phyloP scores from a whole-genome alignment of 2,113 vertebrate genomes.

The Pardalotus punctatus region DNA sequence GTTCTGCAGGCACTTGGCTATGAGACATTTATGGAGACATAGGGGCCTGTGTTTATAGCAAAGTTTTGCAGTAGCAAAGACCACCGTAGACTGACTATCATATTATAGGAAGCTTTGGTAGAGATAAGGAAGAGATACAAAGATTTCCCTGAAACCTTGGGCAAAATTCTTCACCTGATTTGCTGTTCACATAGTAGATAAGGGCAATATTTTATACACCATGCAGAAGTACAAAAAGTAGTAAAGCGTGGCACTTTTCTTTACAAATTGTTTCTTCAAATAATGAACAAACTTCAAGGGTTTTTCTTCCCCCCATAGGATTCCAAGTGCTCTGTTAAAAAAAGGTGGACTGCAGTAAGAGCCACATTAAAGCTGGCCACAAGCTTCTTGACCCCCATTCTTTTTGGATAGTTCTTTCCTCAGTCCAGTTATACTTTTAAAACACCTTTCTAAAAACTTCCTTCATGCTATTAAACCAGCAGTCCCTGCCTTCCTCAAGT shows the following conservation, averaged over 20 bases:
- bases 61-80: background rate
- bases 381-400: background rate
- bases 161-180: background rate
- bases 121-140: background rate
- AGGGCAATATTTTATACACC: background rate
- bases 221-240: background rate
- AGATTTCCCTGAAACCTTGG: background rate
- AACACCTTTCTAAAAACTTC: slow-evolving; percentile 25
- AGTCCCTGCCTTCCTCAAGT: background rate
- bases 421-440: background rate
- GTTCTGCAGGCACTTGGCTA: background rate
- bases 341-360: background rate
- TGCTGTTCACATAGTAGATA: background rate
- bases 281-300: background rate
- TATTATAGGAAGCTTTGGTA: background rate
- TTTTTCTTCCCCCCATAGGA: accelerated
- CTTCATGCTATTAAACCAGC: background rate
- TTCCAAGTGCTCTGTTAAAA: background rate
- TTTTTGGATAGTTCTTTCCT: background rate
- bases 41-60: background rate
- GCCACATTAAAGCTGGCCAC: background rate
- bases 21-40: background rate
- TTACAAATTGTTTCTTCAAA: background rate
- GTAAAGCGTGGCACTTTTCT: background rate
- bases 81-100: background rate